Evolutionary conservation across 2,113 vertebrate species (phyloP).

Genomic region (Junco hyemalis): DNA sequence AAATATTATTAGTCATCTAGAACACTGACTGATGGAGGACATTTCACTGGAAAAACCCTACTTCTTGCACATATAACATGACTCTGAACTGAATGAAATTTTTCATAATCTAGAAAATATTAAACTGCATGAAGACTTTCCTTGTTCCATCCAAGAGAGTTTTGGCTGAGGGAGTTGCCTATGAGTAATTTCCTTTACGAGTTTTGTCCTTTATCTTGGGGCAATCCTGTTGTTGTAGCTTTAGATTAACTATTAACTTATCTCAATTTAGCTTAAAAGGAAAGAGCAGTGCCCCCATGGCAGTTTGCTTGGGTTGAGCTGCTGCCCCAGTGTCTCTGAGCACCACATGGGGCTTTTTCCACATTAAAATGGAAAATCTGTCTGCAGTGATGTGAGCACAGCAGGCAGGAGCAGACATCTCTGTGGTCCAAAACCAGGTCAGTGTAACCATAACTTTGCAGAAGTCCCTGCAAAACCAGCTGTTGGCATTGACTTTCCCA

Average conservation of each 20-base stretch:
- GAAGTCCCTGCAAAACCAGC: neutral
- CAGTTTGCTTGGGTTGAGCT: neutral
- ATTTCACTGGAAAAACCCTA: neutral
- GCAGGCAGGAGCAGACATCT: neutral
- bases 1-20: neutral
- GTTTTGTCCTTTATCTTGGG: neutral
- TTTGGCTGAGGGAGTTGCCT: neutral
- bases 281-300: neutral
- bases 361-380: neutral
- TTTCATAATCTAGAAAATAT: slow-evolving; percentile 20
- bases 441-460: neutral
- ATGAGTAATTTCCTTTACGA: neutral
- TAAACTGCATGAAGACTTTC: neutral
- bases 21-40: neutral
- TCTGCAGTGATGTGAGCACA: neutral
- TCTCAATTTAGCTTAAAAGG: neutral
- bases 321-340: neutral
- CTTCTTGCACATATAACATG: neutral
- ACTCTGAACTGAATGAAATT: neutral
- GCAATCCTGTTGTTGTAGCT: neutral
- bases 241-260: neutral
- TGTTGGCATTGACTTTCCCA: neutral
- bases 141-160: neutral
- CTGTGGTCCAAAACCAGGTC: neutral
- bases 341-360: neutral